Evolutionary conservation across 64 coral and sea anemone genomes (phyloP).

Genomic region (Porites australiensis): DNA sequence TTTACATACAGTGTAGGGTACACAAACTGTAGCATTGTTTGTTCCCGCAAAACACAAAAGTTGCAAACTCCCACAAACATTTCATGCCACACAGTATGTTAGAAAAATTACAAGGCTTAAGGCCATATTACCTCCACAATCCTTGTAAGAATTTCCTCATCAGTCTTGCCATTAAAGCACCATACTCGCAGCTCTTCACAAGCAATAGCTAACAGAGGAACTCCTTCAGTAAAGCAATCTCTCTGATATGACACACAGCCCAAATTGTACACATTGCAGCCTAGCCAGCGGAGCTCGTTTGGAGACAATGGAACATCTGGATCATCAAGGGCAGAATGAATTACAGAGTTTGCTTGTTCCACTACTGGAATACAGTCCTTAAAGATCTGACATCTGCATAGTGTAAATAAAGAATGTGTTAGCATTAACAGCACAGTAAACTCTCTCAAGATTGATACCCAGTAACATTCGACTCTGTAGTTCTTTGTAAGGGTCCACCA

Average conservation of each 20-base stretch:
- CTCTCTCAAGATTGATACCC: no score
- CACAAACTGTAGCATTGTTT: no score
- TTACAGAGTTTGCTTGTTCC: background rate
- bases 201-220: slow-evolving; percentile 31
- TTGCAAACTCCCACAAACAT: no score
- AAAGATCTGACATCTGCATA: slow-evolving; percentile 22
- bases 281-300: slow-evolving; percentile 64
- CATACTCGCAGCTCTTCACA: slow-evolving; percentile 59
- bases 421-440: no score
- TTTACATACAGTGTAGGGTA: no score
- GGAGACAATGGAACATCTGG: slow-evolving; percentile 14
- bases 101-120: no score
- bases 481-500: no score
- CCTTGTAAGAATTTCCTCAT: background rate
- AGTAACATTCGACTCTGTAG: no score
- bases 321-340: slow-evolving; percentile 35
- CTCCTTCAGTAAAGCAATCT: slow-evolving; percentile 43
- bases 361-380: slow-evolving; percentile 14
- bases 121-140: slow-evolving; percentile 35
- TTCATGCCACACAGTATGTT: no score
- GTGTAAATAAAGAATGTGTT: background rate
- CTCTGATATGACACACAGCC: slow-evolving; percentile 52
- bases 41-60: no score
- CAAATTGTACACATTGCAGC: slow-evolving; percentile 17
- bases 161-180: slow-evolving; percentile 36